Conservation (phyloP, 2,113 vertebrate species). For the Gnathonemus echidnorhynchus region DNA sequence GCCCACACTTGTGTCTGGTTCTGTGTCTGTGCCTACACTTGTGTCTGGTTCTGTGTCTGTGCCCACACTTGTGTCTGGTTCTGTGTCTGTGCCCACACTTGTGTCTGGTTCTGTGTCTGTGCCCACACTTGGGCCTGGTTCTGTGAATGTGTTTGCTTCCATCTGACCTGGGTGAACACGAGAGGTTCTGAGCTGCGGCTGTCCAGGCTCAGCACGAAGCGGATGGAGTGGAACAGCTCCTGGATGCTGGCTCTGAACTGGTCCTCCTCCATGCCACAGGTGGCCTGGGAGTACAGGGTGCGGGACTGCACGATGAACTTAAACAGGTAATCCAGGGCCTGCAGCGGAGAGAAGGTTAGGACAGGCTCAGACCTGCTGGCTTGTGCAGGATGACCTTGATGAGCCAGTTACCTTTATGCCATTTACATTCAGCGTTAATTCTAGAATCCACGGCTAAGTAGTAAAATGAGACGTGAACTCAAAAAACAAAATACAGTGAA, state of each 20-base stretch:
- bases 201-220: constrained; percentile 76
- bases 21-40: neutral
- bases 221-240: constrained; percentile 78
- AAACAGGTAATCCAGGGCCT: constrained; percentile 79
- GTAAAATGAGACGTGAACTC: neutral
- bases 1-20: too few relatives aligned
- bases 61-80: too few relatives aligned
- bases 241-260: constrained; percentile 74
- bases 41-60: neutral
- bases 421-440: neutral
- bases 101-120: too few relatives aligned
- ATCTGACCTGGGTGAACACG: constrained; percentile 72
- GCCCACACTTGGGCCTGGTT: too few relatives aligned
- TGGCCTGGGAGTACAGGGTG: constrained; percentile 74
- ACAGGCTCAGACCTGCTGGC: neutral
- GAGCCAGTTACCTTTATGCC: neutral
- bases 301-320: constrained; percentile 79
- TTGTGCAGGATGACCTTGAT: neutral
- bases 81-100: neutral
- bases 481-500: neutral
- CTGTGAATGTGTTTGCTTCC: neutral
- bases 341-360: constrained; percentile 25
- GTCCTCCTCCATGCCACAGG: constrained; percentile 76
- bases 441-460: neutral
- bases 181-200: constrained; percentile 75